Base-by-base conservation (phyloP, 64 coral and sea anemone species). In the Montipora capricornis region DNA sequence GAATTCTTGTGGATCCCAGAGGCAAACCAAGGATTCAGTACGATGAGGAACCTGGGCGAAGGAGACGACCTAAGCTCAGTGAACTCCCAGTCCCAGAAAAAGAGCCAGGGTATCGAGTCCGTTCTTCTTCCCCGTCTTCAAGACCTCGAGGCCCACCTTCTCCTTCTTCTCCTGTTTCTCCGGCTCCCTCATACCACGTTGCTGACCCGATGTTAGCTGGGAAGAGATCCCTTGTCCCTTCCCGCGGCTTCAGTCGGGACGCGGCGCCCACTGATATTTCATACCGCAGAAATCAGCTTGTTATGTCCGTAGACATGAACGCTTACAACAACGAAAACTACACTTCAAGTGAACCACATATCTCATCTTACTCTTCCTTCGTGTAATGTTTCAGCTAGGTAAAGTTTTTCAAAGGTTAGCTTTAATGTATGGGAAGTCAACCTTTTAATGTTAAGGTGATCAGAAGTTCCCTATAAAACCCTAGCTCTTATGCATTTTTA, bases 111-210 rank as follows among this genome's bases (percentile, higher is more conserved):
- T 69, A 91, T 3, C 84, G 67, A 77, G 11, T 59, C n/a, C 47
- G 11, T 57, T 11, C 73, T 3, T 45, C 47, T 58, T 78, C 45
- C 5, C 91, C 91, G 5, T 51, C 93, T 19, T 78, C 46, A 19
- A 49, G 76, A 49, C 76, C 17, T 19, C 46, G 76, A 49, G 22
- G 60, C 15, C 74, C 73, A 9, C 59, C 60, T 80, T 78, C 53
- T 19, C 91, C 91, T 8, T 49, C 89, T 49, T 59, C 89, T 1
- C 89, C 93, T 3, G 57, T 91, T 20, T 98, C 96, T 46, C 96
- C 96, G 49, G 93, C 93, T 2, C 96, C 96, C 4, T 98, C 96
- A 0, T 98, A 98, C 50, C 93, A 95, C 73, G 95, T 59, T 47
- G 66, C 47, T 68, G 64, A 86, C 47, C 82, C 82, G 3, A 66